Evolutionary conservation across 2,888 invertebrate species (phyloP).

Genomic region (Hirtodrosophila histrioides): DNA sequence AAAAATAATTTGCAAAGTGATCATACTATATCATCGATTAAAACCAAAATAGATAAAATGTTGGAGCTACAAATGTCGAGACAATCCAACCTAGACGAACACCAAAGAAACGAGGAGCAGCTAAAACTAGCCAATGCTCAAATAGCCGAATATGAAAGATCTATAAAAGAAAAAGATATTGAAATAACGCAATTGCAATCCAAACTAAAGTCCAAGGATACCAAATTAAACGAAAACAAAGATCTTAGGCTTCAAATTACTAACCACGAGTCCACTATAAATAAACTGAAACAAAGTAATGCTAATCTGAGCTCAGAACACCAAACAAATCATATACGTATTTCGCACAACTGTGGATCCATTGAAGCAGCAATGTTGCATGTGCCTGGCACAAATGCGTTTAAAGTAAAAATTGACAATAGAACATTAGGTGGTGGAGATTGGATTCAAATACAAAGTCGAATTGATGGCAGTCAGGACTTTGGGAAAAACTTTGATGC

Average conservation of each 20-base stretch:
- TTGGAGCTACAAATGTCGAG: neutral
- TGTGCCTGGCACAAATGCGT: conserved; percentile 8
- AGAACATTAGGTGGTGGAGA: conserved; percentile 7
- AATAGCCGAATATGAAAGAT: too few relatives aligned
- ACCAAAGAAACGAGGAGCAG: too few relatives aligned
- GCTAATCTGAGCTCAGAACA: conserved; percentile 4
- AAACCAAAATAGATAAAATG: too few relatives aligned
- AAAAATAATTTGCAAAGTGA: too few relatives aligned
- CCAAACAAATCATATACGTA: too few relatives aligned
- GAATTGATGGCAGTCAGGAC: conserved; percentile 2
- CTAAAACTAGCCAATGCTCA: too few relatives aligned
- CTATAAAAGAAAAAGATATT: too few relatives aligned
- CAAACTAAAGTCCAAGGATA: neutral
- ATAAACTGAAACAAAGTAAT: conserved; percentile 3
- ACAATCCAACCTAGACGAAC: too few relatives aligned
- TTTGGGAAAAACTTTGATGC: conserved; percentile 1
- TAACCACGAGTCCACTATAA: conserved; percentile 1
- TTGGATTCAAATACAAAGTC: conserved; percentile 28
- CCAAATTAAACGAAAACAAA: neutral
- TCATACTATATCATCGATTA: too few relatives aligned
- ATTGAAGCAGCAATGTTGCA: too few relatives aligned
- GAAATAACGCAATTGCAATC: too few relatives aligned
- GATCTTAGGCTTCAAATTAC: neutral
- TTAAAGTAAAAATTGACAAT: conserved; percentile 9
- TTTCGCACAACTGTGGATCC: neutral